These are phyloP conservation scores for Takifugu rubripes DNA, from an alignment of 2,797 vertebrate species.

Conservation along the genomic window DNA sequence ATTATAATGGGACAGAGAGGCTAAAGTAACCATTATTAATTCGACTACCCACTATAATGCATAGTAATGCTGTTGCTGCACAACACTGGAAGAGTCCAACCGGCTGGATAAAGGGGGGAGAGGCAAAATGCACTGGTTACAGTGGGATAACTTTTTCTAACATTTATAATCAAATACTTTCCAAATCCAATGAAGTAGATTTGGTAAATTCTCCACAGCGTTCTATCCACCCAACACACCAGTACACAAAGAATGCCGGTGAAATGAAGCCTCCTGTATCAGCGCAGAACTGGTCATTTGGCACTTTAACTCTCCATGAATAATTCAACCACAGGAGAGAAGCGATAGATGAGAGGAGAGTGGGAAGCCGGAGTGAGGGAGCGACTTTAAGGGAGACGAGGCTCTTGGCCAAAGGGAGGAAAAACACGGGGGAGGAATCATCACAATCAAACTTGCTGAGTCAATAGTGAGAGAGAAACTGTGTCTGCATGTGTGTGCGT, in stretches of 20 bases:
- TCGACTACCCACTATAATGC: too few relatives aligned
- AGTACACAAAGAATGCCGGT: constrained; percentile 31
- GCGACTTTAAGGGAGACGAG: constrained; percentile 22
- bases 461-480: constrained; percentile 50
- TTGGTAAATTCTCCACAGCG: not conserved
- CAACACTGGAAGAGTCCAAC: too few relatives aligned
- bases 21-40: too few relatives aligned
- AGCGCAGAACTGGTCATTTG: constrained; percentile 58
- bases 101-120: too few relatives aligned
- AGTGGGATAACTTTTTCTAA: too few relatives aligned
- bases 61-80: too few relatives aligned
- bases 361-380: constrained; percentile 20
- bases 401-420: constrained; percentile 27
- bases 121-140: too few relatives aligned
- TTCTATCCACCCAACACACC: constrained; percentile 16
- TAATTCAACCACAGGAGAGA: constrained; percentile 62
- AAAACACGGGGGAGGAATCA: constrained; percentile 41
- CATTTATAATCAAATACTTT: too few relatives aligned
- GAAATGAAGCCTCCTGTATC: constrained; percentile 68
- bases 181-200: too few relatives aligned
- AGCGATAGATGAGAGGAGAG: constrained; percentile 22
- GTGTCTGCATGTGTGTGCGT: constrained; percentile 26
- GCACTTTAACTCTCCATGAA: constrained; percentile 66
- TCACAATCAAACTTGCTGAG: constrained; percentile 61
- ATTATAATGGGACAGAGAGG: too few relatives aligned